Evolutionary conservation across 1,140 invertebrate species (phyloP).

Genomic region (Hylyphantes graminicola): DNA sequence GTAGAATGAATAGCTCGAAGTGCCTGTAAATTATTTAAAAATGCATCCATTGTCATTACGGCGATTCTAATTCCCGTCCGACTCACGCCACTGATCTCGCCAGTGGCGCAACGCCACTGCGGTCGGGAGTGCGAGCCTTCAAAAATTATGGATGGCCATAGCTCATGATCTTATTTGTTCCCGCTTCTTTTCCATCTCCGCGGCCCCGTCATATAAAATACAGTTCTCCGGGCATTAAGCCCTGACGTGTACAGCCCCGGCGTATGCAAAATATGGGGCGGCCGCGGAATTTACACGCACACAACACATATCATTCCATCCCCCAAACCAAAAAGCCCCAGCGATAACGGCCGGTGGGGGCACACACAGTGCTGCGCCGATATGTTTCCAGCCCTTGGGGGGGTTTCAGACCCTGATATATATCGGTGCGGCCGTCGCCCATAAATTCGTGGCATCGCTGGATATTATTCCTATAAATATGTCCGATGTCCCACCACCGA

Average conservation of each 20-base stretch:
- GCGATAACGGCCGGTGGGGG: conserved; percentile 53
- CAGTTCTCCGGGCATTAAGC: conserved; percentile 58
- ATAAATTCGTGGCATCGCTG: conserved; percentile 57
- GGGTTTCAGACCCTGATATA: conserved; percentile 47
- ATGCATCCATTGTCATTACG: conserved; percentile 11
- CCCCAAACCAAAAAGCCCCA: conserved; percentile 31
- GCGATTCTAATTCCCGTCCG: conserved; percentile 20
- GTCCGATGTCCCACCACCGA: conserved; percentile 56
- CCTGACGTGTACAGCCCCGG: conserved; percentile 49
- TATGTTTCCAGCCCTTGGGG: conserved; percentile 51
- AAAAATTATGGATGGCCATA: conserved; percentile 58
- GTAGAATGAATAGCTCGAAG: not conserved
- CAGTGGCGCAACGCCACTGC: conserved; percentile 10
- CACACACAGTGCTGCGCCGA: conserved; percentile 10
- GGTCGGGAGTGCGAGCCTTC: conserved; percentile 47
- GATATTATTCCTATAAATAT: conserved; percentile 62
- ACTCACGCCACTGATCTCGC: conserved; percentile 39
- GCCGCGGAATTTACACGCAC: conserved; percentile 59
- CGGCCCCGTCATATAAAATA: conserved; percentile 58
- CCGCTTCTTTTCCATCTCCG: conserved; percentile 56
- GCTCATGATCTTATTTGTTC: conserved; percentile 60
- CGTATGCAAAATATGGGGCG: conserved; percentile 61
- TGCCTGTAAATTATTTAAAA: conserved; percentile 31
- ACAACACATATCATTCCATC: conserved; percentile 59
- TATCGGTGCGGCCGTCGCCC: conserved; percentile 50